phyloP scores from a whole-genome alignment of 2,797 vertebrate species.

The Phalloptychus januarius region DNA sequence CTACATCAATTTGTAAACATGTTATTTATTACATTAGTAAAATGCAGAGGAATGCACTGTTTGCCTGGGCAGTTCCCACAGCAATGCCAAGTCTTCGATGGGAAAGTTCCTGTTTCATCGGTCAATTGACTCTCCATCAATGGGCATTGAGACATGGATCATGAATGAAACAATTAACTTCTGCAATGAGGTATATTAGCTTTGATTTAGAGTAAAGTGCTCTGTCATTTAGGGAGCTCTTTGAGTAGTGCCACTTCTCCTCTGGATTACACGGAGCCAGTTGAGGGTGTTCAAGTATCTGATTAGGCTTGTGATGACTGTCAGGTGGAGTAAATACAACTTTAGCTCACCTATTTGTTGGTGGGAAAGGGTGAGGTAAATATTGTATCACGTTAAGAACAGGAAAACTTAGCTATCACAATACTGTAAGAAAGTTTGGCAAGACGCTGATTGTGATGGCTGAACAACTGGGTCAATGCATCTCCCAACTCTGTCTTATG shows the following conservation, averaged over 20 bases:
- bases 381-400: background rate
- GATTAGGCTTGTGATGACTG: background rate
- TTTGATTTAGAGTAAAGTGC: background rate
- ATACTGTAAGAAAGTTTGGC: no score
- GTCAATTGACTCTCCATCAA: background rate
- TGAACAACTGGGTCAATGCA: no score
- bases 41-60: background rate
- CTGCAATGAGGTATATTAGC: background rate
- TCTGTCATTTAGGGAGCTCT: background rate
- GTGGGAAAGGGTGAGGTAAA: no score
- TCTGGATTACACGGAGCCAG: background rate
- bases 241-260: background rate
- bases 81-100: background rate
- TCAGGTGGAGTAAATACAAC: background rate
- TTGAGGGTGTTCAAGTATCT: background rate
- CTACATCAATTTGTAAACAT: background rate
- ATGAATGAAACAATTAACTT: background rate
- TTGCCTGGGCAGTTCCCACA: background rate
- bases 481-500: no score
- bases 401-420: background rate
- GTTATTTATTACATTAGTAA: background rate
- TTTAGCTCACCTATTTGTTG: background rate
- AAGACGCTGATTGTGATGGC: no score
- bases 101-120: background rate
- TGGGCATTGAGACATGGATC: background rate